phyloP scores from a whole-genome alignment of 2,113 vertebrate genomes.

The Lamprotornis superbus region DNA sequence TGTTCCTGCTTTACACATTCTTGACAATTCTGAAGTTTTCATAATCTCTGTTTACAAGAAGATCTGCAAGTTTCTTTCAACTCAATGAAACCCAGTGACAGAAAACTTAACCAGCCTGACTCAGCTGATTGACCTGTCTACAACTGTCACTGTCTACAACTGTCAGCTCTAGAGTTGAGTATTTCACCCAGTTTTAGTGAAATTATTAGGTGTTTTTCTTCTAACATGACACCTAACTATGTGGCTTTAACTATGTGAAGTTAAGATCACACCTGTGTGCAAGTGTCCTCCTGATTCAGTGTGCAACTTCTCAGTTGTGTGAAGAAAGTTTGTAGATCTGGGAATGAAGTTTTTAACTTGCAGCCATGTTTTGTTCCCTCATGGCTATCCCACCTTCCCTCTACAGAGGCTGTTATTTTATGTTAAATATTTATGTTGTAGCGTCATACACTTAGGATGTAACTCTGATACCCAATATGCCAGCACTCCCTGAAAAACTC shows the following conservation, averaged over 20 bases:
- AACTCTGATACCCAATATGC: constrained; percentile 22
- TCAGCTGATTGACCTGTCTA: background rate
- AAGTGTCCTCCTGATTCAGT: background rate
- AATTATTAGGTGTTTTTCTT: background rate
- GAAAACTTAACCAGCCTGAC: background rate
- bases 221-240: background rate
- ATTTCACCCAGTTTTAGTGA: background rate
- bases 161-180: background rate
- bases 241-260: background rate
- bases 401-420: background rate
- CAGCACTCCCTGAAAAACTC: constrained; percentile 28
- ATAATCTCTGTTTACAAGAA: background rate
- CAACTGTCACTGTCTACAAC: background rate
- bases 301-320: background rate
- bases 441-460: constrained; percentile 10
- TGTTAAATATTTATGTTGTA: constrained; percentile 24
- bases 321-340: background rate
- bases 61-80: background rate
- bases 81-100: background rate
- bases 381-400: background rate
- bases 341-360: background rate
- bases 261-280: background rate
- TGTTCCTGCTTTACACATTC: background rate
- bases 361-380: background rate
- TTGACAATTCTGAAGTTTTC: background rate